These are phyloP conservation scores for Caiman crocodilus DNA, from an alignment of 2,797 vertebrate genomes.

Conservation along the genomic window DNA sequence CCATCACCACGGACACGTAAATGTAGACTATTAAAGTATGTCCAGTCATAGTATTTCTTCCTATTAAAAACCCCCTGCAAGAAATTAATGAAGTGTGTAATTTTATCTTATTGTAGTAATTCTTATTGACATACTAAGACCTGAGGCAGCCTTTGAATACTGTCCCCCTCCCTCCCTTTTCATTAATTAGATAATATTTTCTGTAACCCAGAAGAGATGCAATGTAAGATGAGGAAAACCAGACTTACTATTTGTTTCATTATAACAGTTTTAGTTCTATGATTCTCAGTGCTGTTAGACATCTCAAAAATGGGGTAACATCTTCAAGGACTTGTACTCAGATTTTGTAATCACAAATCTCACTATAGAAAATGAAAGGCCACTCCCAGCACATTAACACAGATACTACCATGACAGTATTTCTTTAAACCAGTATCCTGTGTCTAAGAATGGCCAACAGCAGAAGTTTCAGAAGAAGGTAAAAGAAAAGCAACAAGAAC, in stretches of 20 bases:
- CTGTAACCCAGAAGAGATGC: neutral
- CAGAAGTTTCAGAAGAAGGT: neutral
- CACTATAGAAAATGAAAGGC: neutral
- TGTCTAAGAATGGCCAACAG: neutral
- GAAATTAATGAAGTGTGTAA: slow-evolving; percentile 51
- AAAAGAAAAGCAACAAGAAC: neutral
- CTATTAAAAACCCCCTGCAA: slow-evolving; percentile 87
- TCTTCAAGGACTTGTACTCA: neutral
- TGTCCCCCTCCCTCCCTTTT: neutral
- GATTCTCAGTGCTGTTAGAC: neutral
- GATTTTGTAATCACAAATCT: neutral
- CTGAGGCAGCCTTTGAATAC: neutral
- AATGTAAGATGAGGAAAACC: neutral
- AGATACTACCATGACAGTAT: neutral
- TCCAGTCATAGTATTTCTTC: slow-evolving; percentile 88
- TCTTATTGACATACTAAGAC: no score
- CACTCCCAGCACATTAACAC: neutral
- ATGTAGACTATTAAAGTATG: slow-evolving; percentile 91
- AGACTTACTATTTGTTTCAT: neutral
- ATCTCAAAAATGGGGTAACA: neutral
- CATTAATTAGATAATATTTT: neutral
- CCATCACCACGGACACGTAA: slow-evolving; percentile 94
- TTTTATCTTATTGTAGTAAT: no score
- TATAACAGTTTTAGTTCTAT: neutral
- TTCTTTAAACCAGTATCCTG: neutral